These are phyloP conservation scores for Caenorhabditis virilis DNA, from an alignment of 2,888 invertebrate genomes.

Conservation along the genomic window DNA sequence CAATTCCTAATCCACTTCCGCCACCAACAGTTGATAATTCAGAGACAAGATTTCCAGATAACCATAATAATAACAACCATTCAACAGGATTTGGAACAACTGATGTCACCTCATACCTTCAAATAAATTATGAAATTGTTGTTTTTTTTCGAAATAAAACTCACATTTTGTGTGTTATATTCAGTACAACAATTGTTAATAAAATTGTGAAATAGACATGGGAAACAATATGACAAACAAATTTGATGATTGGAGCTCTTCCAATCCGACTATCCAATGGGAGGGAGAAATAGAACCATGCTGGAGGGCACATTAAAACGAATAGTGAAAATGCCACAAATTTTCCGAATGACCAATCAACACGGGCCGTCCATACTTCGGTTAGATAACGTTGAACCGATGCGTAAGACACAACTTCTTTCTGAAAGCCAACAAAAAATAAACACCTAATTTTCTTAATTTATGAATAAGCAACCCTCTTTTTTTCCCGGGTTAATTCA, in stretches of 20 bases:
- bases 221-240: conserved; percentile 97
- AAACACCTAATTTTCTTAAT: too few relatives aligned
- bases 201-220: conserved; percentile 95
- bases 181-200: conserved; percentile 74
- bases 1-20: conserved; percentile 75
- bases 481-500: background rate
- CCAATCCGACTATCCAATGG: conserved; percentile 70
- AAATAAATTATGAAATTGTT: background rate
- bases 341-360: conserved; percentile 94
- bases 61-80: conserved; percentile 65
- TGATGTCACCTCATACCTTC: conserved; percentile 56
- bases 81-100: conserved; percentile 65
- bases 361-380: conserved; percentile 95
- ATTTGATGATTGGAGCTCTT: conserved; percentile 98
- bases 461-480: too few relatives aligned
- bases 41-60: conserved; percentile 77
- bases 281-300: conserved; percentile 73
- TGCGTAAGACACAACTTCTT: conserved; percentile 68
- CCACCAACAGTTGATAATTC: conserved; percentile 97
- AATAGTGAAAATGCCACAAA: conserved; percentile 89
- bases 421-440: too few relatives aligned
- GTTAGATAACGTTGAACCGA: conserved; percentile 72
- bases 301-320: conserved; percentile 90
- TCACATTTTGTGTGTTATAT: conserved; percentile 65
- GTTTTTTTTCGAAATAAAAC: background rate